phyloP scores from a whole-genome alignment of 2,797 vertebrate species.

The Protonibea diacanthus region DNA sequence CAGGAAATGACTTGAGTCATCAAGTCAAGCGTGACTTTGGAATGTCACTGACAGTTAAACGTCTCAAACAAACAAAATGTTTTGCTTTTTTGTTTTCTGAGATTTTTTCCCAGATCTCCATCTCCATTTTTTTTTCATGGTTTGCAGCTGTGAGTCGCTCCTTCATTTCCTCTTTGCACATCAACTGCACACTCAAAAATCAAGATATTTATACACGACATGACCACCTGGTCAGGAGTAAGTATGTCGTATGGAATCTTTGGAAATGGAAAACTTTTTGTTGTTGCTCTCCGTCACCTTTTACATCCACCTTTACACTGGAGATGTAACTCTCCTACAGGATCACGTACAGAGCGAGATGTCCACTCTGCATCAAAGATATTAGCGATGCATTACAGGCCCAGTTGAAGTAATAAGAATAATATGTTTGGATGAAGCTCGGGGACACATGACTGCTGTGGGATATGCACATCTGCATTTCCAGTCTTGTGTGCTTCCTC shows the following conservation, averaged over 20 bases:
- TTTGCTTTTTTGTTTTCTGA: not conserved
- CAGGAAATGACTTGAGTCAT: constrained; percentile 7
- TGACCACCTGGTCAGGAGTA: not conserved
- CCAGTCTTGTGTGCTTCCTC: constrained; percentile 7
- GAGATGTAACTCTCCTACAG: not conserved
- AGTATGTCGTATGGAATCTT: not conserved
- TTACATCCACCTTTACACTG: not conserved
- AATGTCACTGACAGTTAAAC: not conserved
- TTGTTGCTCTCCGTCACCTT: not conserved
- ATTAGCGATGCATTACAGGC: not conserved
- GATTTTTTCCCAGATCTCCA: not conserved
- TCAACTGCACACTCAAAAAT: not conserved
- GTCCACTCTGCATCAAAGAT: not conserved
- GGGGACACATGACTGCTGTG: not conserved
- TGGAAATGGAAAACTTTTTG: no score
- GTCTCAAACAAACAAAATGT: not conserved
- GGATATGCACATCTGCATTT: constrained; percentile 42
- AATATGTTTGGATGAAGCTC: not conserved
- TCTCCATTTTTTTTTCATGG: not conserved
- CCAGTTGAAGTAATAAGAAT: not conserved
- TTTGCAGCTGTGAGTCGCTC: not conserved
- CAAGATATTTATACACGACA: not conserved
- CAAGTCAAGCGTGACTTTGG: not conserved
- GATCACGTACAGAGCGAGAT: no score
- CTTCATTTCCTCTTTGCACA: not conserved